Base-by-base conservation (phyloP, 2,113 vertebrate genomes). In the Melanocharis versteri region DNA sequence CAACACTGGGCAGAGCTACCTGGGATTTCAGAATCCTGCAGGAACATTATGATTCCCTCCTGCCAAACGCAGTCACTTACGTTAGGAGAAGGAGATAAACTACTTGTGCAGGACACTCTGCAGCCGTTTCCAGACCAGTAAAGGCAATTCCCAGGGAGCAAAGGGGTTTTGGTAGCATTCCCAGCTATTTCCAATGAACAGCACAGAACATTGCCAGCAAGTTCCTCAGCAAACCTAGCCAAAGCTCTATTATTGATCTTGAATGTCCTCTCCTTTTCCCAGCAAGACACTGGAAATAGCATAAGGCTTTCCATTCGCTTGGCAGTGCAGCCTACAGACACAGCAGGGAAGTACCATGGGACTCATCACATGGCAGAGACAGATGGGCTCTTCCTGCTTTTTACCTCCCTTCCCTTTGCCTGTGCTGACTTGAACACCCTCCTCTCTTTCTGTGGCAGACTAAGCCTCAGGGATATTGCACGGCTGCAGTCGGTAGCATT, bases 281-380 rank as follows among this genome's bases (percentile, higher is more conserved):
- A 95, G 82, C 66, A 93, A 88, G 92, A 82, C 79, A 65, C 68
- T 88, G 83, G 90, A 90, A 95, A 85, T 57, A 95, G 85, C 88
- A 88, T 50, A 92, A 95, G 79, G 45, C 88, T 86, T 58, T 86
- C 82, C 83, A 70, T 39, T 90, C 50, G 16, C 37, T 80, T 92
- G 79, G 85, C 92, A 94, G 54, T 61, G 58, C 62, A 86, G 79
- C 75, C 71, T 85, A 77, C 28, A 42, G 71, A 57, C 68, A 18
- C 94, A 93, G 94, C 71, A 86, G 86, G 88, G 45, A 77, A 85
- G 58, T 70, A 42, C 71, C 60, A 61, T 73, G 88, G 95, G 68
- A 90, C 54, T 80, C 39, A 58, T 62, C 92, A 66, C 64, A 58
- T 26, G 76, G 62, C 79, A 94, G 61, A 82, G 90, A 92, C 90